Evolutionary conservation across 2,797 vertebrate genomes (phyloP), one percentile per base, ranked within the genome.

Genomic region (Arnoldichthys spilopterus): DNA sequence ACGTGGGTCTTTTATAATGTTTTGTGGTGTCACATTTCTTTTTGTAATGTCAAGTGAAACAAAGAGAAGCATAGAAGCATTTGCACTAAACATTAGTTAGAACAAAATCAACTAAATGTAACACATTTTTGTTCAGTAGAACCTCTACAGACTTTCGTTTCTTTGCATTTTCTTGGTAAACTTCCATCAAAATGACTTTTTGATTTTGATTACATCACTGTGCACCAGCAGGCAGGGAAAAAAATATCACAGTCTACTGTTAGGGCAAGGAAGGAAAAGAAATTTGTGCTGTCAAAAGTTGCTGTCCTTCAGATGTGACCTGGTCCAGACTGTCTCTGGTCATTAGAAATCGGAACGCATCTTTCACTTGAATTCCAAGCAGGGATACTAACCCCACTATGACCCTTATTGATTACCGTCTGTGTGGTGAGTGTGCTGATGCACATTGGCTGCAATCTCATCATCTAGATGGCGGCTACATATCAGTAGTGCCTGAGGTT

Each of bases 381-480:
- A 54, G 32, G 51, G 28, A 20, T 18, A n/a, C 28, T 56, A 56
- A 71, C 20, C 49, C 9, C 49, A 22, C 69, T 40, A 37, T 40
- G 69, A 71, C 69, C 30, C 32, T 24, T 71, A 71, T 71, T 37
- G 69, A 71, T 71, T 22, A 54, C 30, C 22, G 49, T 70, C 34
- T 76, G 56, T 43, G 32, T 54, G 69, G 30, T 20, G 49, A 54
- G 69, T 24, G 40, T 45, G 37, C 64, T 67, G 64, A 43, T 47
- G 64, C 40, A 26, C 40, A 26, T 45, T 67, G 64, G 22, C 37
- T 45, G 37, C 64, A 47, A 47, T 26, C 40, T 67, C 64, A 45
- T 67, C 64, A 67, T 67, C 64, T 28, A 68, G 71, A n/a, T 72
- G 43, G 69, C 53, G 22, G 40, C 47, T 11, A 63, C 68, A 68